These are phyloP conservation scores for Coleophora flavipennella DNA, from an alignment of 2,888 invertebrate genomes.

Conservation along the genomic window DNA sequence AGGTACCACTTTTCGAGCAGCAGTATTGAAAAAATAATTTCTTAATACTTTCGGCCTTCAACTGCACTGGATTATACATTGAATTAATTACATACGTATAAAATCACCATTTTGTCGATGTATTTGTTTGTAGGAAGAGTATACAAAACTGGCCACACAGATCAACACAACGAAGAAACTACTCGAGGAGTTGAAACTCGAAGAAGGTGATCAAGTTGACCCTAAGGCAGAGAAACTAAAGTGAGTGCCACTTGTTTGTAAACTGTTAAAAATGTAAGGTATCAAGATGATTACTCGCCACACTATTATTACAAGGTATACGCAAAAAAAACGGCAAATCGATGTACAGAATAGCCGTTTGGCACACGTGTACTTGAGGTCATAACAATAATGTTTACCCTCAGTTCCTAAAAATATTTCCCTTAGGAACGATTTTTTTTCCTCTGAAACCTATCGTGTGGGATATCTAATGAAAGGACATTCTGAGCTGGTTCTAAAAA, in stretches of 20 bases:
- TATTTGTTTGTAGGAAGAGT: conserved; percentile 46
- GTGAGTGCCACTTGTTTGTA: conserved; percentile 33
- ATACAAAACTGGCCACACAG: conserved; percentile 53
- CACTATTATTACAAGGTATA: no score
- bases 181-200: conserved; percentile 61
- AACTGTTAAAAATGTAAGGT: background rate
- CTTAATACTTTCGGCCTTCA: background rate
- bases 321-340: no score
- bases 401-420: no score
- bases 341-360: no score
- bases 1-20: no score
- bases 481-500: no score
- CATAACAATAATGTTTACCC: no score
- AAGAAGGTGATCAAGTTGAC: conserved; percentile 58
- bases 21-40: background rate
- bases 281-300: no score
- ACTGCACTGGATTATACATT: no score
- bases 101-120: conserved; percentile 4
- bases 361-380: no score
- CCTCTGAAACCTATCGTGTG: background rate
- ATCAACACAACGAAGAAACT: conserved; percentile 64
- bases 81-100: background rate
- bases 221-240: conserved; percentile 65
- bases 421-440: no score
- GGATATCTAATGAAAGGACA: background rate